Percentiles rank a stretch among this genome's conserved stretches.
Evolutionary conservation across 2,113 vertebrate genomes (phyloP).

Genomic region (Prochilodus magdalenae): DNA sequence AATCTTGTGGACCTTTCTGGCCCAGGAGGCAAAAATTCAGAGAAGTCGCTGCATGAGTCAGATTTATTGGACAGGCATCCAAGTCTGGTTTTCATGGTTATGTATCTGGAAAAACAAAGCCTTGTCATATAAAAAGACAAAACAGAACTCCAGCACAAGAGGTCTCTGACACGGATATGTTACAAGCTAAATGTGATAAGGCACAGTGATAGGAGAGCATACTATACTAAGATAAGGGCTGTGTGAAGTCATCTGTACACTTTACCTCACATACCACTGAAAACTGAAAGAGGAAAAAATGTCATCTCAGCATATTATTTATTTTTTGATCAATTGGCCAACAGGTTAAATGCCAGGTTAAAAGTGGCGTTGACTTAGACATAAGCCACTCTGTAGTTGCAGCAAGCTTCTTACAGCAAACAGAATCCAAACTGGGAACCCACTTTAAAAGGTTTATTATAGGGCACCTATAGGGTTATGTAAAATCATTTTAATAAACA

Average conservation of each 20-base stretch:
- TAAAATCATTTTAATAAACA: no score
- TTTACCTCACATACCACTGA: neutral
- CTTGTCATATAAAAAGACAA: neutral
- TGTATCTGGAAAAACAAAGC: conserved; percentile 72
- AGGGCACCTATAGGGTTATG: no score
- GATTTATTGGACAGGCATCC: conserved; percentile 97
- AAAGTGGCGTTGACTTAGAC: neutral
- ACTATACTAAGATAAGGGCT: neutral
- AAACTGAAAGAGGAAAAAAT: neutral
- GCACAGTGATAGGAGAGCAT: neutral
- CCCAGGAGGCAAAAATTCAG: conserved; percentile 87
- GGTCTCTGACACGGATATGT: neutral
- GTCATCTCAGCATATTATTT: neutral
- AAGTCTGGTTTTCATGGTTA: conserved; percentile 94
- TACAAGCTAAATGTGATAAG: neutral
- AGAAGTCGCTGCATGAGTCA: conserved; percentile 95
- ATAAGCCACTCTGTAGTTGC: neutral
- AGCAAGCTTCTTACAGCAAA: no score
- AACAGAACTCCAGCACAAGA: neutral
- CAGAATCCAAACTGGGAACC: no score
- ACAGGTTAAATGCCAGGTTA: neutral
- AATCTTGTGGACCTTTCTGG: conserved; percentile 87
- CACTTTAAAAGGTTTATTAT: no score
- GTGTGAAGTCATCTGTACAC: neutral
- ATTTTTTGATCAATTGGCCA: neutral